Base-by-base conservation (phyloP, 2,113 vertebrate genomes). In the Callipepla californica region DNA sequence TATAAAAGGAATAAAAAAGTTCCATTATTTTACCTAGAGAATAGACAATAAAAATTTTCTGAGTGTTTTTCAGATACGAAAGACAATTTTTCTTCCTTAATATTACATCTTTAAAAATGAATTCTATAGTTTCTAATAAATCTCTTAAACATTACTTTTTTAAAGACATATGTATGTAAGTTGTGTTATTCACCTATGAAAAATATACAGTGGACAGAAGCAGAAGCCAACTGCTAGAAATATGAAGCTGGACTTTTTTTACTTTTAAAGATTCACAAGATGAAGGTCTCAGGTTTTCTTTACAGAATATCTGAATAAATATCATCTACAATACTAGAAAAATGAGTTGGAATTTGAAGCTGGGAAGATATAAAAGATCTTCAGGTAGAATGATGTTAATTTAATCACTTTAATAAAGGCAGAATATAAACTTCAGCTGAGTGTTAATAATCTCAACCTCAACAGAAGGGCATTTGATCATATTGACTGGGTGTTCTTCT, bases 351-450 rank as follows among this genome's bases (percentile, higher is more conserved):
- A 55, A 81, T 83, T 86, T 92, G 57, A 84, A 80, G 44, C 65
- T 38, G 3, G 45, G 32, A 55, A 70, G 6, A 14, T 70, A 66
- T 62, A 73, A 76, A 62, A 18, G 23, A 13, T 51, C 12, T 88
- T 88, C 61, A 61, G 45, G 73, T 87, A 22, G 19, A 65, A 51
- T 17, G 19, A 57, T 68, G 20, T 53, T 58, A 84, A 86, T 84
- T 86, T 84, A 78, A 76, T 93, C 61, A 9, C 21, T 89, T 84
- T 84, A 93, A 90, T 81, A 53, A 85, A 76, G 90, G 50, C 16
- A 87, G 92, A 76, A 90, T 58, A 9, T n/a, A 82, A 87, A 73
- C 21, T 32, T 73, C 40, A 72, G 68, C 32, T 34, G 75, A 66
- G 3, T 85, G 38, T 75, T 92, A 90, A 67, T 85, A 73, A 85